These are phyloP conservation scores for Channa striata DNA, from an alignment of 2,797 vertebrate species.

Conservation along the genomic window DNA sequence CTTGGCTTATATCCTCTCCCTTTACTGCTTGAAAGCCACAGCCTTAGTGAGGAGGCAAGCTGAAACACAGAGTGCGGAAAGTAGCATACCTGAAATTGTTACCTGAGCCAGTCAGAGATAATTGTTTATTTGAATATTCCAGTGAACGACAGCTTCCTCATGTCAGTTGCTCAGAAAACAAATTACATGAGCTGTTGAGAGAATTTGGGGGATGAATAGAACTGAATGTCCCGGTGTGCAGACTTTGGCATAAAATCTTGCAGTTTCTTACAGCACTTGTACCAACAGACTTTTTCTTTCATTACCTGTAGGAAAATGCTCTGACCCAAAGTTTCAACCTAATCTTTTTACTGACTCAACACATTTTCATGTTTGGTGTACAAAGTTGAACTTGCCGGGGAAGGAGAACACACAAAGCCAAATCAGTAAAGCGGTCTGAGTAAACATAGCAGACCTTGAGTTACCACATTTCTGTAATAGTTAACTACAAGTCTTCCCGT, in stretches of 20 bases:
- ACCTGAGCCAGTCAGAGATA: conserved; percentile 65
- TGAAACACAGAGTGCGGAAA: conserved; percentile 50
- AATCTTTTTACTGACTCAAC: conserved; percentile 22
- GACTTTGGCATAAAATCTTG: conserved; percentile 59
- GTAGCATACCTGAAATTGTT: conserved; percentile 76
- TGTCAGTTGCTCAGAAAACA: conserved; percentile 66
- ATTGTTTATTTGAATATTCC: conserved; percentile 82
- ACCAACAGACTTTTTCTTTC: conserved; percentile 13
- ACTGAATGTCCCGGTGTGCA: conserved; percentile 49
- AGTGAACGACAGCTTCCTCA: conserved; percentile 59
- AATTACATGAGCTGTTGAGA: conserved; percentile 62
- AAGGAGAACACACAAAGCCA: conserved; percentile 40
- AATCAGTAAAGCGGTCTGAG: conserved; percentile 32
- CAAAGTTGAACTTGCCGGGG: conserved; percentile 45
- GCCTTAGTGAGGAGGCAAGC: conserved; percentile 60
- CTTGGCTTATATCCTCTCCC: conserved; percentile 48
- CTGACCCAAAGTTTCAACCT: conserved; percentile 33
- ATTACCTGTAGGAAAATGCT: conserved; percentile 34
- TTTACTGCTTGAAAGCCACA: conserved; percentile 47
- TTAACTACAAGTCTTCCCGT: conserved; percentile 60
- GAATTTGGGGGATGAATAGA: conserved; percentile 66
- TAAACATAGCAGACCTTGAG: conserved; percentile 58
- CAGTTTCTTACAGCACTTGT: conserved; percentile 22
- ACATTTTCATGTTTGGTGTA: conserved; percentile 33
- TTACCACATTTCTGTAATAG: conserved; percentile 62